Percentiles rank a stretch among this genome's conserved stretches.
These are phyloP conservation scores for Triplophysa tibetana DNA, from an alignment of 2,113 vertebrate genomes.

Conservation along the genomic window DNA sequence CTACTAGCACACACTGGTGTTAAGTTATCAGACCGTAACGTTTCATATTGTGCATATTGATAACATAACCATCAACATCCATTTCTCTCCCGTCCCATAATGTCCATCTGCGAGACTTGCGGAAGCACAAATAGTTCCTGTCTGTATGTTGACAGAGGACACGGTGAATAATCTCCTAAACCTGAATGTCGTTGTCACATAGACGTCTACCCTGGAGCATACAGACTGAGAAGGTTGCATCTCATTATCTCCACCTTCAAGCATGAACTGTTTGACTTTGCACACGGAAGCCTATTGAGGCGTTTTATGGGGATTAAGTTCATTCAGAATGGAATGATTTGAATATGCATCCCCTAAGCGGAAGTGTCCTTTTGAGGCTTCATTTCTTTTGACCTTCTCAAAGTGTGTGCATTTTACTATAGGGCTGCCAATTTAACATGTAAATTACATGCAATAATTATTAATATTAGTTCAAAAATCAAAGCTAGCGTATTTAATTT, in stretches of 20 bases:
- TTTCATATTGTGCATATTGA: slow-evolving; percentile 14
- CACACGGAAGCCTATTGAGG: slow-evolving; percentile 16
- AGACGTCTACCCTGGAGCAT: slow-evolving; percentile 1
- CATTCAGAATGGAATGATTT: slow-evolving; percentile 19
- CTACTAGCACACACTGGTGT: neutral
- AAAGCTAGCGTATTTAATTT: neutral
- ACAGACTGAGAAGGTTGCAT: slow-evolving; percentile 34
- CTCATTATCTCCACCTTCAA: slow-evolving; percentile 43
- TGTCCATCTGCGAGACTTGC: neutral
- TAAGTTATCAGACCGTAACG: slow-evolving; percentile 5
- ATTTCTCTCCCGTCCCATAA: neutral
- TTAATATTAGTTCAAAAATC: neutral
- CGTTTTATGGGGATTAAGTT: slow-evolving; percentile 23
- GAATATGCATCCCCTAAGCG: slow-evolving; percentile 7
- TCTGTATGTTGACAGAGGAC: slow-evolving; percentile 17
- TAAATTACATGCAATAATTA: too few relatives aligned
- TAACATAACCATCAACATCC: neutral
- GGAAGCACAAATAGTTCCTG: neutral
- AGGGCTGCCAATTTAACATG: neutral
- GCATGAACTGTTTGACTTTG: slow-evolving; percentile 35
- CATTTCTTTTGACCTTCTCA: slow-evolving; percentile 9
- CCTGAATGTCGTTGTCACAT: slow-evolving; percentile 37
- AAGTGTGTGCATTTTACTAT: neutral
- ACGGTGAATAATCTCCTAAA: slow-evolving; percentile 12
- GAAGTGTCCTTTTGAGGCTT: slow-evolving; percentile 15